Evolutionary conservation across 2,888 invertebrate species (phyloP), one percentile per base, ranked within the genome.

Genomic region (Agapetus fuscipes): DNA sequence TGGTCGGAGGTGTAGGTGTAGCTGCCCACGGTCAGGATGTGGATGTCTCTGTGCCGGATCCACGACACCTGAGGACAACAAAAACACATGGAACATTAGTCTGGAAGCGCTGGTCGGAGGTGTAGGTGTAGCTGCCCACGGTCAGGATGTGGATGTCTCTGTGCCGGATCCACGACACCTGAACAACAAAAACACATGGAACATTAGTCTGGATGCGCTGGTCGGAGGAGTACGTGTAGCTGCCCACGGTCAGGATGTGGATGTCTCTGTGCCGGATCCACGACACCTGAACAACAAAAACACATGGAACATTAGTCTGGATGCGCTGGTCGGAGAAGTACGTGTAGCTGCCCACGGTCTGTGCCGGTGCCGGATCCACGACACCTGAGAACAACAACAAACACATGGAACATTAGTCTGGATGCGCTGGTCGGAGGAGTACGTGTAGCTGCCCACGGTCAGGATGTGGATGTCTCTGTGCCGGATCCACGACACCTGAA

Each of bases 111-210:
- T 83, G 82, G 60, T 84, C 84, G 55, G 79, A 80, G 37, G 83
- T 83, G 59, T 83, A 84, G 34, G 83, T 83, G 58, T 83, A 83
- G 24, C 43, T 46, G 39, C 80, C 83, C 16, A 83, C 82, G 6
- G 83, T 83, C 52, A 84, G 63, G 53, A 84, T 83, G 60, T 84
- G 83, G 49, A 84, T 78, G 57, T 84, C 83, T 39, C 81, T 67
- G 58, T 83, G 81, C 43, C 83, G 68, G 46, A 84, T 81, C 83
- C 83, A 84, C 28, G 83, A 83, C 48, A 84, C 82, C 83, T 83
- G 66, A 26, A 62, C 20, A 5, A 49, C 78, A 64, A n/a, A n/a
- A n/a, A n/a, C n/a, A n/a, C n/a, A n/a, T n/a, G n/a, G n/a, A n/a
- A n/a, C n/a, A n/a, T n/a, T 66, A 16, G 76, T 79, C 61, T 81